Evolutionary conservation across 2,113 vertebrate genomes (phyloP).

Genomic region (Himantopus leucocephalus): DNA sequence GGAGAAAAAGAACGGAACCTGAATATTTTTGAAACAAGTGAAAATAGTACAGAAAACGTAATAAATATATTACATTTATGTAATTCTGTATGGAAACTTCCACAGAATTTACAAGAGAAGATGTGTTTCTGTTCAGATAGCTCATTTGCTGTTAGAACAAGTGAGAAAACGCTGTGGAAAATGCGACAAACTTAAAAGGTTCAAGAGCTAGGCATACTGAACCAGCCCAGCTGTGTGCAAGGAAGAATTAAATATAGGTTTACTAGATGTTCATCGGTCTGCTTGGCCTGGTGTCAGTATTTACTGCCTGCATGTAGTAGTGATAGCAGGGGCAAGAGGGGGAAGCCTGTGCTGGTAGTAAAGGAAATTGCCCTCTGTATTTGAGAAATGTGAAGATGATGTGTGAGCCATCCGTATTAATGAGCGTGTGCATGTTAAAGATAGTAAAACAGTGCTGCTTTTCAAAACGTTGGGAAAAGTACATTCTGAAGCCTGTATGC

Average conservation of each 20-base stretch:
- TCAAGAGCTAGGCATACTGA: neutral
- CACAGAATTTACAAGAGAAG: neutral
- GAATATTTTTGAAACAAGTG: neutral
- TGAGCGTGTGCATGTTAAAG: neutral
- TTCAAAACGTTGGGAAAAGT: neutral
- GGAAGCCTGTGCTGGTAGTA: neutral
- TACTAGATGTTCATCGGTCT: fast-evolving
- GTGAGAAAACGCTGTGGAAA: neutral
- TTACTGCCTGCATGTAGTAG: neutral
- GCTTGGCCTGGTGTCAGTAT: neutral
- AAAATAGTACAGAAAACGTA: neutral
- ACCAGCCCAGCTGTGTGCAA: neutral
- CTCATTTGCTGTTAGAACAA: neutral
- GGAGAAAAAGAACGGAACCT: neutral
- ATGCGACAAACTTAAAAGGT: neutral
- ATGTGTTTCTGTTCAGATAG: neutral
- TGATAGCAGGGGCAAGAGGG: fast-evolving
- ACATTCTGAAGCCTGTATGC: neutral
- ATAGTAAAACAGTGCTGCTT: neutral
- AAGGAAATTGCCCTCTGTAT: neutral
- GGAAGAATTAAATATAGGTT: neutral
- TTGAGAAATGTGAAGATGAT: neutral
- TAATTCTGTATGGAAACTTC: neutral
- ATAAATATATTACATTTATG: neutral
- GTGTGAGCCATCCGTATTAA: neutral